Evolutionary conservation across 2,113 vertebrate genomes (phyloP).

Genomic region (Heteronetta atricapilla): DNA sequence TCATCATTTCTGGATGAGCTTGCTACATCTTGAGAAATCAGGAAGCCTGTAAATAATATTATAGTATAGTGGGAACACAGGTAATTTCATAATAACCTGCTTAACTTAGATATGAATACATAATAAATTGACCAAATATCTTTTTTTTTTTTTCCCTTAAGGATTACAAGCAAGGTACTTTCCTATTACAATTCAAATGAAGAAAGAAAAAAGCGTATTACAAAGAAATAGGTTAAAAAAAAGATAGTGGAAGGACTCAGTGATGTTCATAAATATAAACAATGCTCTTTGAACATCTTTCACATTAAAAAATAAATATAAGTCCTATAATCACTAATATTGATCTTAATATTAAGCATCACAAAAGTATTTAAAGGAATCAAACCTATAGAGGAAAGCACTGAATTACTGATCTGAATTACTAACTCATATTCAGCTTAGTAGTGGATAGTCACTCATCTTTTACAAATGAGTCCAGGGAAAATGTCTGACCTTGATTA

Average conservation of each 20-base stretch:
- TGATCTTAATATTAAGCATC: neutral
- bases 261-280: neutral
- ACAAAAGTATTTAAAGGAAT: neutral
- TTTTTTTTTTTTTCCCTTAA: neutral
- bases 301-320: neutral
- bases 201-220: neutral
- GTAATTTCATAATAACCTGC: conserved; percentile 42
- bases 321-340: neutral
- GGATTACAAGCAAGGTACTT: neutral
- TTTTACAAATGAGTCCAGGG: neutral
- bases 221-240: neutral
- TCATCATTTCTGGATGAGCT: conserved; percentile 18
- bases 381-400: neutral
- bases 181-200: neutral
- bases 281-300: neutral
- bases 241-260: neutral
- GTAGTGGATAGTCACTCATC: neutral
- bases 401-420: too few relatives aligned
- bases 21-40: neutral
- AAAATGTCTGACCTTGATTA: neutral
- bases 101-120: neutral
- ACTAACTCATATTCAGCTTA: neutral
- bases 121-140: neutral
- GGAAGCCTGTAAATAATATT: neutral
- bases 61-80: neutral